A percentile compares a stretch with the other conserved stretches of the same genome.
Conservation (phyloP, 2,888 invertebrate species). For the Ditula angustiorana region DNA sequence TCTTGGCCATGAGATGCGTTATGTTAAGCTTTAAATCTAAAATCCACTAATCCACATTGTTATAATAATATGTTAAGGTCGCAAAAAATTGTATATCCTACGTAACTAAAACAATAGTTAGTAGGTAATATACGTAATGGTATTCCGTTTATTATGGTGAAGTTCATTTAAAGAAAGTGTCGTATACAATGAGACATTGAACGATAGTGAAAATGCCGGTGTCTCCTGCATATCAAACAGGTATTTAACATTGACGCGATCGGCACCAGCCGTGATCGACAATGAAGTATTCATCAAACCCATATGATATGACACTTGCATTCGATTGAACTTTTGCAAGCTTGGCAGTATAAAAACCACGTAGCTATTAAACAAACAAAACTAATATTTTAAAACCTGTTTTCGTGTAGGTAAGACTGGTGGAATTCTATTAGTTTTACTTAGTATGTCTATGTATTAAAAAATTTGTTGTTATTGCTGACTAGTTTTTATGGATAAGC, state of each 20-base stretch:
- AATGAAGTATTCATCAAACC: constrained; percentile 9
- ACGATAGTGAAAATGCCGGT: constrained; percentile 79
- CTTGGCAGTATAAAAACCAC: neutral
- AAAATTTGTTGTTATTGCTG: no score
- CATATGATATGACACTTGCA: neutral
- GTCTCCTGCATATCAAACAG: constrained; percentile 65
- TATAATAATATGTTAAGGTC: no score
- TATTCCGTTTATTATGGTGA: constrained; percentile 57
- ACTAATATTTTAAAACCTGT: no score
- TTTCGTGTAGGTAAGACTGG: no score
- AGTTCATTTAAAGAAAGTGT: constrained; percentile 78
- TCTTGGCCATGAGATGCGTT: no score
- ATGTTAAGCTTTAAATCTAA: no score
- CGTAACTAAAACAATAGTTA: constrained; percentile 38
- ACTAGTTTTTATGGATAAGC: no score
- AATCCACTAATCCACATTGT: no score
- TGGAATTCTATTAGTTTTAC: no score
- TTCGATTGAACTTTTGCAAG: neutral
- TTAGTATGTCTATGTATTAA: no score
- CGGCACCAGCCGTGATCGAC: constrained; percentile 46
- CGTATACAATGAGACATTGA: constrained; percentile 71
- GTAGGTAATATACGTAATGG: constrained; percentile 48
- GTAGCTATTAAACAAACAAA: no score
- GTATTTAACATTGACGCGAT: constrained; percentile 51
- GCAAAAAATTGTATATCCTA: no score